Conservation (phyloP, 2,888 invertebrate species). For the Vannuccia rotundouncinata region DNA sequence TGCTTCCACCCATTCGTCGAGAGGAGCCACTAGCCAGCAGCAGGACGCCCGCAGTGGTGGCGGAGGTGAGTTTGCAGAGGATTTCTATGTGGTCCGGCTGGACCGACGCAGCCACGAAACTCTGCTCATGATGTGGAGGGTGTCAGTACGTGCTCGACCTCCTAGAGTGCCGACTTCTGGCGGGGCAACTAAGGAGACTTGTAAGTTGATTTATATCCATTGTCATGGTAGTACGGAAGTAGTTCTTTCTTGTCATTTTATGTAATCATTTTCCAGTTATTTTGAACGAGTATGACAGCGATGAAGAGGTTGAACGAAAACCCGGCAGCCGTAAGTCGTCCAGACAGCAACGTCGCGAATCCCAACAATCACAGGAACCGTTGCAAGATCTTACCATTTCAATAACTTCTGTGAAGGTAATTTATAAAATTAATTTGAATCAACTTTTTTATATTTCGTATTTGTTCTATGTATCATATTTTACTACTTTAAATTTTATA, state of each 20-base stretch:
- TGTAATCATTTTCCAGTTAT: neutral
- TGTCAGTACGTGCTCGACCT: neutral
- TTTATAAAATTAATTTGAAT: too few species aligned
- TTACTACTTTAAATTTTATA: too few species aligned
- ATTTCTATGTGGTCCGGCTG: conserved; percentile 8
- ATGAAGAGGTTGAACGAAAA: neutral
- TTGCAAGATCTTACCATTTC: neutral
- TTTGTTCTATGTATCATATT: too few species aligned
- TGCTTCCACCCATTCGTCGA: neutral
- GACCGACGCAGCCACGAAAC: neutral
- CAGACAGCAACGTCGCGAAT: neutral
- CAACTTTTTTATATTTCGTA: too few species aligned
- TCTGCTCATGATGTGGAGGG: neutral
- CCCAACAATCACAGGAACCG: neutral
- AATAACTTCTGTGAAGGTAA: too few species aligned
- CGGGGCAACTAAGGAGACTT: neutral
- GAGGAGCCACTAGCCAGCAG: conserved; percentile 72
- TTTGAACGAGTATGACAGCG: neutral
- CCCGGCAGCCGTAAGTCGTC: neutral
- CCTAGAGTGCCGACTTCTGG: neutral
- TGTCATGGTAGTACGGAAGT: neutral
- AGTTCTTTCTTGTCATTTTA: neutral
- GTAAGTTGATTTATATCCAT: neutral
- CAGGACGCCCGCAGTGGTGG: conserved; percentile 72
- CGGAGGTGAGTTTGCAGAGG: conserved; percentile 39